Evolutionary conservation across 2,888 invertebrate species (phyloP), one percentile per base, ranked within the genome.

Genomic region (Erebia ligea): DNA sequence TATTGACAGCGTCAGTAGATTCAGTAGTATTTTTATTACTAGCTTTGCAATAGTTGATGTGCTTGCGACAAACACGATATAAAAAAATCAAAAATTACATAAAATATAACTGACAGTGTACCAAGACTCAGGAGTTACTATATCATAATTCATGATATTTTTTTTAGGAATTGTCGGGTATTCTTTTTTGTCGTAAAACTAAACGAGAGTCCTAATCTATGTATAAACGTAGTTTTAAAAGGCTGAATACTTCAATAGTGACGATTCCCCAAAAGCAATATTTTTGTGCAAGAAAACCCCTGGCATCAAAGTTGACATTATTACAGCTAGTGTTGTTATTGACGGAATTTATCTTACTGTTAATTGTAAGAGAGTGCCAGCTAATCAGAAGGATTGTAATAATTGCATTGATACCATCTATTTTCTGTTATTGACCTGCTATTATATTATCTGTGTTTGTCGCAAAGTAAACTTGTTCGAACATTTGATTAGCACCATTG

Each of bases 401-500:
- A 0, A 50, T 50, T 1, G 2, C n/a, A 50, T 52, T 1, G 6
- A 52, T 54, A 2, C 19, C 10, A 19, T 11, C 17, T 10, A 19
- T 19, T 8, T 54, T 54, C 19, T 17, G 45, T 45, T 11, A 11
- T 17, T 19, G 9, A 54, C 10, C 2, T 42, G 19, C n/a, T 63
- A 57, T 25, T 75, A 78, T 78, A 79, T 76, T 78, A 79, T 76
- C 70, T 81, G 82, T 82, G 82, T 85, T 83, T 82, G 86, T 84
- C 84, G 81, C 83, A 79, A 78, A 76, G 75, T 79, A 76, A 77
- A 77, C 72, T 79, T 76, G 75, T 80, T 84, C 79, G 75, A 71
- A 84, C 85, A 80, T 84, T 88, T 87, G 77, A 82, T 87, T 92
- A 92, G 92, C 92, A 89, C 85, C 91, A 91, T 90, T 91, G 87